phyloP scores from a whole-genome alignment of 2,888 invertebrate species.

The Mycalesis mineus region DNA sequence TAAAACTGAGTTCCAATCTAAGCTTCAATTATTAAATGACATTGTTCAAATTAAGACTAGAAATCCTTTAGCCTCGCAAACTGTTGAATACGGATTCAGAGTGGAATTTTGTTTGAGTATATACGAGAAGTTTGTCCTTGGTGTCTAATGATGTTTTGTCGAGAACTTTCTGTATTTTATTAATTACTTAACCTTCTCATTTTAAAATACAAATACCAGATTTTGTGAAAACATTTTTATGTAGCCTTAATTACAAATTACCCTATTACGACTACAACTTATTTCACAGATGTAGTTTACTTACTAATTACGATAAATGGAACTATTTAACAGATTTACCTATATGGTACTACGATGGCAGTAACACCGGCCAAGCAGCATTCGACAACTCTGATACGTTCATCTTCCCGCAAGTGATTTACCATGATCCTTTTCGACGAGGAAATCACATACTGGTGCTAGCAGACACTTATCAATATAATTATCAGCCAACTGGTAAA shows the following conservation, averaged over 20 bases:
- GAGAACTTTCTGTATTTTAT: too few species aligned
- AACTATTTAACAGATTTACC: conserved; percentile 77
- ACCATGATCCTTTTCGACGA: conserved; percentile 88
- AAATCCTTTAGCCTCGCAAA: background rate
- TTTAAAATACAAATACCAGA: too few species aligned
- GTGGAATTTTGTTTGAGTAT: background rate
- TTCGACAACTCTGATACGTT: conserved; percentile 85
- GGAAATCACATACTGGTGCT: conserved; percentile 85
- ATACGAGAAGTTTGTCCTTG: background rate
- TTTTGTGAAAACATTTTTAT: too few species aligned
- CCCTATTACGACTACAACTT: too few species aligned
- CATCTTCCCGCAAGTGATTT: conserved; percentile 86
- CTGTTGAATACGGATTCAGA: background rate
- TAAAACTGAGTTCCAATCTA: background rate
- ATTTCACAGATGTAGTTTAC: too few species aligned
- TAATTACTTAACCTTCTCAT: too few species aligned
- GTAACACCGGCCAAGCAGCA: conserved; percentile 82
- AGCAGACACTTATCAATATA: conserved; percentile 84
- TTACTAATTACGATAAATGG: too few species aligned
- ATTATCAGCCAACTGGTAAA: conserved; percentile 74
- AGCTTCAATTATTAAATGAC: background rate
- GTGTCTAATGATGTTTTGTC: too few species aligned
- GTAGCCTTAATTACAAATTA: too few species aligned
- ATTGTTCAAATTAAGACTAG: background rate
- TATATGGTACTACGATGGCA: conserved; percentile 87